Evolutionary conservation across 35 echinoderm and acorn worm genomes (phyloP).

Genomic region (Chiridota heheva): DNA sequence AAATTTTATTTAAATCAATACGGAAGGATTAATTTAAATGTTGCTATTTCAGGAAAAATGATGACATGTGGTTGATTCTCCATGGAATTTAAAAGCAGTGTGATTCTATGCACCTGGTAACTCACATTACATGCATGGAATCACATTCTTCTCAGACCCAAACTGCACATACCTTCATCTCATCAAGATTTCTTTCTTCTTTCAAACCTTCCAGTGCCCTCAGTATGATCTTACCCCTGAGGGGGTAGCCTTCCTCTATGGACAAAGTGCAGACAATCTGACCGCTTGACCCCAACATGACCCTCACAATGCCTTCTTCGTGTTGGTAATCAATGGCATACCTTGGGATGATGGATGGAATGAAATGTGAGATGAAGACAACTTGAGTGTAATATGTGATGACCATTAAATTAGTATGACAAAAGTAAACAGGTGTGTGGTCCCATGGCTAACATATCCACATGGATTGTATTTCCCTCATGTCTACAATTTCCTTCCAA

Average conservation of each 20-base stretch:
- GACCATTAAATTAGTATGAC: too few species aligned
- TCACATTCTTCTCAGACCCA: background rate
- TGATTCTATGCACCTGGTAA: too few species aligned
- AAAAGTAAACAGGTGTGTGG: too few species aligned
- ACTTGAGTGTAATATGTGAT: too few species aligned
- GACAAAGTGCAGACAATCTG: slow-evolving; percentile 62
- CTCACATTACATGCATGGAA: too few species aligned
- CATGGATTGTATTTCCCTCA: too few species aligned
- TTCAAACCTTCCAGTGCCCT: slow-evolving; percentile 52
- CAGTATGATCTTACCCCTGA: slow-evolving; percentile 20
- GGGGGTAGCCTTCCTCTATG: slow-evolving; percentile 51
- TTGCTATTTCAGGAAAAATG: background rate
- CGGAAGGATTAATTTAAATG: background rate
- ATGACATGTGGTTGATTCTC: background rate
- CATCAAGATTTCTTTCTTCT: background rate
- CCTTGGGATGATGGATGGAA: slow-evolving; percentile 32
- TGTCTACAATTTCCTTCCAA: too few species aligned
- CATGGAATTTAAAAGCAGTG: too few species aligned
- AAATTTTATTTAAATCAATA: background rate
- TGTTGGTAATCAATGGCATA: slow-evolving; percentile 72
- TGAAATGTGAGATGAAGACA: too few species aligned
- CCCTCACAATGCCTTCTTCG: slow-evolving; percentile 38
- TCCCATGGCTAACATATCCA: too few species aligned
- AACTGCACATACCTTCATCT: slow-evolving; percentile 59
- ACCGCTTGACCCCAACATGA: slow-evolving; percentile 62